Base-by-base conservation (phyloP, 2,797 vertebrate genomes). In the Capromys pilorides region DNA sequence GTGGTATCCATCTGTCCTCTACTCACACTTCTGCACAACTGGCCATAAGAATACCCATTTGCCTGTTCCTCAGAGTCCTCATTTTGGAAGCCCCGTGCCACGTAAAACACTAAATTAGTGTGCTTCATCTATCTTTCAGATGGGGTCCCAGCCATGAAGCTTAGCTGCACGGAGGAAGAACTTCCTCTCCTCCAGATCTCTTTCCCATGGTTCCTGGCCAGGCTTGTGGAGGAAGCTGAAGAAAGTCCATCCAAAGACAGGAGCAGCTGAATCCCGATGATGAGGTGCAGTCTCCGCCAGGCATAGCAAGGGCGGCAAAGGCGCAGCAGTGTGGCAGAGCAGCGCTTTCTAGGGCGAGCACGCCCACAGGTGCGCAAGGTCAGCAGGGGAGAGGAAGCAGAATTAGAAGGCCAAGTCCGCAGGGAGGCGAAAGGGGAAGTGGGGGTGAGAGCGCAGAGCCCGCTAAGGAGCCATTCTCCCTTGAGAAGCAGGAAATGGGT, bases 391-490 rank as follows among this genome's bases (percentile, higher is more conserved):
- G 51, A 69, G 64, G 61, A 61, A 33, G 24, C 10, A 31, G 5
- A 39, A 54, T 59, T 39, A 86, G 86, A 51, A 41, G 18, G 24
- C 41, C 66, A 69, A 69, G 62, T 49, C 9, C 22, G 12, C 45
- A 54, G 24, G 10, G 80, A 88, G 62, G 78, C 69, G 71, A 84
- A 92, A 91, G 28, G 49, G 69, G 82, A 85, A 83, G 41, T 69
- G 6, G 1, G 78, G 64, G 75, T 12, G 80, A 45, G 75, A 18
- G 36, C 22, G 16, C 57, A 67, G 64, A 14, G 64, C 10, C 21
- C 21, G 12, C 31, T 21, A 6, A 51, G 49, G 36, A 75, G 11
- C 49, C 26, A n/a, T 24, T 31, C 7, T 1, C 61, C 21, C 51
- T 21, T 0, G 16, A 31, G 6, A 31, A 77, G 1, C 75, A 64